Evolutionary conservation across 2,888 invertebrate species (phyloP), one percentile per base, ranked within the genome.

Genomic region (Caenorhabditis sulstoni): DNA sequence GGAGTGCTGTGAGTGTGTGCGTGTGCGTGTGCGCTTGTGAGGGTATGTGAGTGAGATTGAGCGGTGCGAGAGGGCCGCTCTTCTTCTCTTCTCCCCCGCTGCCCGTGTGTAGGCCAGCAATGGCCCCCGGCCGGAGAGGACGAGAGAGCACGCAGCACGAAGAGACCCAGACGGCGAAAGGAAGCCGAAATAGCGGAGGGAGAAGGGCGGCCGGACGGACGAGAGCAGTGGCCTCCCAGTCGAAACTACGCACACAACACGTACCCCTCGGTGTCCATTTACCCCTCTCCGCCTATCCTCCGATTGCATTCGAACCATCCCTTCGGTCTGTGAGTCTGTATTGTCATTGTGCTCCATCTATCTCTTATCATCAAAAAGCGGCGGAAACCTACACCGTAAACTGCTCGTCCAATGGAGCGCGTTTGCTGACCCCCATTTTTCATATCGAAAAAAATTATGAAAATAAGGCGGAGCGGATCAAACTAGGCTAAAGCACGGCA

Each of bases 221-320:
- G 29, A 62, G 71, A 71, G 71, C 71, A 65, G 61, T 66, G 74
- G 74, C 66, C 74, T 66, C 66, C 74, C 66, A 75, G 74, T 65
- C 74, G 66, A 75, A 75, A 75, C 75, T 75, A 75, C 67, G 67
- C 66, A 67, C 61, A 75, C 75, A 75, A 67, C 67, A 67, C 75
- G 75, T 75, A 75, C 75, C 73, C 65, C 73, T 74, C 65, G 65
- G 65, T 74, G 67, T 75, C 61, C 67, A 67, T 75, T 65, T 70
- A 62, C 50, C 52, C 58, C 37, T 57, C 35, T n/a, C n/a, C 29
- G 29, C 29, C 29, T 29, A 3, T 29, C 58, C 53, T 67, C 61
- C 67, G 58, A 64, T 67, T 67, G 58, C 52, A 47, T 74, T 74
- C 65, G 58, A 74, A 65, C 73, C 65, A 74, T 49, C 62, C 57